Evolutionary conservation across 2,888 invertebrate genomes (phyloP).

Genomic region (Agrochola macilenta): DNA sequence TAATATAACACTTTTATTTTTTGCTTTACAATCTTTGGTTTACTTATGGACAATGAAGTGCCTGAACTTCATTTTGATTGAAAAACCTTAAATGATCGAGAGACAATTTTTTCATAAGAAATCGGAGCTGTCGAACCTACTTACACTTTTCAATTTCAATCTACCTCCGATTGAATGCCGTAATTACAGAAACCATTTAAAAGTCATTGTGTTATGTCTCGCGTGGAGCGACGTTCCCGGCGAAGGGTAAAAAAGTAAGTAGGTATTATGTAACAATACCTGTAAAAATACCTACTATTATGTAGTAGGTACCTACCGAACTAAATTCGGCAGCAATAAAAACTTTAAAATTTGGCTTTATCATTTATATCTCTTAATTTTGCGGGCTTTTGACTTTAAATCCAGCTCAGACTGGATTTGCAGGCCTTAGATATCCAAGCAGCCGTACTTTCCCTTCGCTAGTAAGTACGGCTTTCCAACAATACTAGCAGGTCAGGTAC

Average conservation of each 20-base stretch:
- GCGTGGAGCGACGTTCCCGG: no score
- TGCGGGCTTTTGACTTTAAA: conserved; percentile 5
- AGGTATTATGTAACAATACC: no score
- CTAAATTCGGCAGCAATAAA: background rate
- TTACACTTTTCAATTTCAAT: background rate
- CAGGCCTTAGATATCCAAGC: conserved; percentile 23
- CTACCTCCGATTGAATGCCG: no score
- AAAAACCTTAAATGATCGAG: background rate
- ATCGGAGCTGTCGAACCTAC: background rate
- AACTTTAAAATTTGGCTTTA: background rate
- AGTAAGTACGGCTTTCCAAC: conserved; percentile 66
- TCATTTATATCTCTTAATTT: background rate
- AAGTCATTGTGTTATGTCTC: no score
- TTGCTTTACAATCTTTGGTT: background rate
- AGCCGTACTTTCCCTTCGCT: conserved; percentile 63
- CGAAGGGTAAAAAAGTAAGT: no score
- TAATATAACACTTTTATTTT: background rate
- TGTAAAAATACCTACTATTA: no score
- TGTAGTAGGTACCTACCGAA: no score
- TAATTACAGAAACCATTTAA: no score
- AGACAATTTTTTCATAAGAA: no score
- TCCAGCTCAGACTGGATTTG: conserved; percentile 18
- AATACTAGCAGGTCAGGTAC: conserved; percentile 48
- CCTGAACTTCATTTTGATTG: background rate
- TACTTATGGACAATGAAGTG: background rate